Conservation (phyloP, 2,888 invertebrate species). For the Anoplius nigerrimus region DNA sequence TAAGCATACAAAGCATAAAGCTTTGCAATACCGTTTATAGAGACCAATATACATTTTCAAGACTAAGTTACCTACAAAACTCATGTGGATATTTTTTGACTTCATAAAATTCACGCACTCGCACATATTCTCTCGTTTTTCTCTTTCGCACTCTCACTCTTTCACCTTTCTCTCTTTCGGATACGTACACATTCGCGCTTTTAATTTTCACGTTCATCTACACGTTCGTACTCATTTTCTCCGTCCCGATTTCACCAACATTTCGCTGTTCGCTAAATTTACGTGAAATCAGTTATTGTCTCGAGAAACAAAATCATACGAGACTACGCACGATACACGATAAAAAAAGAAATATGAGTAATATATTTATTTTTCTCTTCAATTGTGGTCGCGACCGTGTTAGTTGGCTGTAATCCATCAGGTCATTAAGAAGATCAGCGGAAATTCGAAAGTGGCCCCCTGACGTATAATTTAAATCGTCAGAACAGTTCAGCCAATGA, state of each 20-base stretch:
- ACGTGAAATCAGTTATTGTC: conserved; percentile 53
- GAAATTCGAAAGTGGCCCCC: too few species aligned
- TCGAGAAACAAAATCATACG: conserved; percentile 44
- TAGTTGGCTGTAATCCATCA: too few species aligned
- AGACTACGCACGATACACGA: conserved; percentile 40
- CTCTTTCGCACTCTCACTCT: neutral
- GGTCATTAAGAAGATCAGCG: too few species aligned
- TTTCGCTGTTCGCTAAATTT: conserved; percentile 16
- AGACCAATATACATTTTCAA: conserved; percentile 62
- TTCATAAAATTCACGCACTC: conserved; percentile 27
- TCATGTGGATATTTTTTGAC: conserved; percentile 1
- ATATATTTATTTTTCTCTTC: conserved; percentile 29
- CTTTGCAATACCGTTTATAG: conserved; percentile 61
- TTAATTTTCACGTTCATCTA: conserved; percentile 3
- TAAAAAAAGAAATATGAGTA: conserved; percentile 34
- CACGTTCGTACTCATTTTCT: neutral
- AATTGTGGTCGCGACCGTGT: conserved; percentile 15
- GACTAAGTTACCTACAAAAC: conserved; percentile 45
- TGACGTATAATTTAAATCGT: too few species aligned
- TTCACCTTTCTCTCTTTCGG: conserved; percentile 11
- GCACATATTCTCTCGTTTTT: conserved; percentile 29
- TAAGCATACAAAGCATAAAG: conserved; percentile 67
- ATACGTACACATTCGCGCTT: conserved; percentile 10
- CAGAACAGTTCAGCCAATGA: too few species aligned
- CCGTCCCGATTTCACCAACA: too few species aligned